Conservation (phyloP, 2,797 vertebrate genomes). For the Pipistrellus pygmaeus region DNA sequence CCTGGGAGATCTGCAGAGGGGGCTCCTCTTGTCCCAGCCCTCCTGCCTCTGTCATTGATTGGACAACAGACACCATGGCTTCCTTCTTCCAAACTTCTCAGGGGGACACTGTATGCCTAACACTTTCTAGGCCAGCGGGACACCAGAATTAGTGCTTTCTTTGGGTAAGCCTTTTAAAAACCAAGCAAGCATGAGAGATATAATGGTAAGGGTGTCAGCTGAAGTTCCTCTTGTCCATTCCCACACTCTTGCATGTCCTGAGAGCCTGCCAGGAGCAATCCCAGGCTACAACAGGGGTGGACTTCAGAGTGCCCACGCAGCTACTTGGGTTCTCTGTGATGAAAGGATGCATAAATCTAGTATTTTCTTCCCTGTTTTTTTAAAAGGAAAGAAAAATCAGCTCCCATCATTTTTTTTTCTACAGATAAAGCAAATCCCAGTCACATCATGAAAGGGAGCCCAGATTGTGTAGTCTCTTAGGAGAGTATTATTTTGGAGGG, state of each 20-base stretch:
- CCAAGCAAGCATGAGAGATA: neutral
- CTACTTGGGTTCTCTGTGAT: neutral
- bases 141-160: neutral
- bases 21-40: neutral
- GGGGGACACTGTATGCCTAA: neutral
- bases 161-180: slow-evolving; percentile 51
- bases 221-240: neutral
- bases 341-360: neutral
- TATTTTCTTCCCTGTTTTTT: neutral
- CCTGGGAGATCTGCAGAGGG: neutral
- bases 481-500: neutral
- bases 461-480: neutral
- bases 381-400: neutral
- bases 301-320: neutral
- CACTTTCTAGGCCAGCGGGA: neutral
- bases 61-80: neutral
- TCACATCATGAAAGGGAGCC: neutral
- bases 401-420: neutral
- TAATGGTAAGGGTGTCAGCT: neutral
- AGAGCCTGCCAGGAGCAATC: neutral
- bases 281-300: neutral
- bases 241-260: fast-evolving
- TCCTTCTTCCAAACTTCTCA: slow-evolving; percentile 41
- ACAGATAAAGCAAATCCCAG: neutral
- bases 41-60: neutral